Conservation (phyloP, 1,140 invertebrate genomes). For the Asbolus verrucosus region DNA sequence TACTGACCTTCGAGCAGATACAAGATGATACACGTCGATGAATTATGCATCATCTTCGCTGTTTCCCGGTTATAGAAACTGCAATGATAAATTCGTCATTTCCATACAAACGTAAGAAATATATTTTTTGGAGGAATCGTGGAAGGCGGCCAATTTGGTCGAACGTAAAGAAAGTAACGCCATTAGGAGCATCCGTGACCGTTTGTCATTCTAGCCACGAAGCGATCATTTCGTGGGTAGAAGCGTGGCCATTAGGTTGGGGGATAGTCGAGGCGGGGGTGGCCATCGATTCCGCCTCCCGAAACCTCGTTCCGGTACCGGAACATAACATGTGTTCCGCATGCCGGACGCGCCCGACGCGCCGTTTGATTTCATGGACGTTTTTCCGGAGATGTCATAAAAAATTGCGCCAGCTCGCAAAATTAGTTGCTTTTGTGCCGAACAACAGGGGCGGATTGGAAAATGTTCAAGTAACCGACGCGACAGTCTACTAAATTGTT, state of each 20-base stretch:
- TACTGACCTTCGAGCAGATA: constrained; percentile 55
- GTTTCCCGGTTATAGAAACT: constrained; percentile 43
- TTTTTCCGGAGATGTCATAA: constrained; percentile 51
- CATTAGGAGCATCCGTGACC: constrained; percentile 58
- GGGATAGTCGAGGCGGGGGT: constrained; percentile 32
- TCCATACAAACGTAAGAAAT: constrained; percentile 30
- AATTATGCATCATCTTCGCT: constrained; percentile 51
- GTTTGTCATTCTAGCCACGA: constrained; percentile 59
- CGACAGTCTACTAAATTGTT: too few species aligned
- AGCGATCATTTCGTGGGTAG: constrained; percentile 59
- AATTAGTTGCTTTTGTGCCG: not conserved
- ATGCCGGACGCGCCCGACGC: constrained; percentile 55
- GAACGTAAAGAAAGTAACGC: constrained; percentile 45
- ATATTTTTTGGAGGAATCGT: not conserved
- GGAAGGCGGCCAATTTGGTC: constrained; percentile 22
- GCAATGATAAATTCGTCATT: constrained; percentile 40
- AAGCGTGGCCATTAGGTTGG: constrained; percentile 56
- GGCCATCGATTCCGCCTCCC: constrained; percentile 54
- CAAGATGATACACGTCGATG: constrained; percentile 46
- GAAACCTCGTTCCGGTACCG: constrained; percentile 41
- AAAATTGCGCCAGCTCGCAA: constrained; percentile 1
- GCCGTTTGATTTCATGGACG: constrained; percentile 54
- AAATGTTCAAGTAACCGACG: too few species aligned
- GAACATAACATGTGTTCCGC: constrained; percentile 55
- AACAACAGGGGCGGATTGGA: not conserved